Evolutionary conservation across 2,797 vertebrate species (phyloP), one percentile per base, ranked within the genome.

Genomic region (Acropternis orthonyx): DNA sequence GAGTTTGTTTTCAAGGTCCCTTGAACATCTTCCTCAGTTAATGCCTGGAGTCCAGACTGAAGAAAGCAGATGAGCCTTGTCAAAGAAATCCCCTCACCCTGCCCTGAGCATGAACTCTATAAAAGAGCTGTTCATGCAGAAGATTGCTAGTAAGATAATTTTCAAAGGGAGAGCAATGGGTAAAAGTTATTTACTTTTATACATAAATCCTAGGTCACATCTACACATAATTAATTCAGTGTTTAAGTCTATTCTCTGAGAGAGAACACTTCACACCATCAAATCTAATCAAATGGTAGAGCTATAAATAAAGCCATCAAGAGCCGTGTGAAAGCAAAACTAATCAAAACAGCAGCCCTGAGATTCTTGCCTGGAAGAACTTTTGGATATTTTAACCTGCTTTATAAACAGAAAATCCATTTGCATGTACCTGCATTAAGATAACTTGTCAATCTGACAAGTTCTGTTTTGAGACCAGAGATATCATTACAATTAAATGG

Each of bases 381-480:
- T 80, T 69, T 63, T 20, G 24, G 68, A 20, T 80, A 85, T 77
- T 91, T 94, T 66, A 90, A 84, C 37, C 23, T 67, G 48, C 48
- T 76, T 61, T 86, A 69, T 73, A 89, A 94, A 93, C 56, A 95
- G 69, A 20, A 85, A 95, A 81, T 49, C 36, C 65, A 97, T 92
- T 86, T 93, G 39, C 62, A 81, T 3, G 0, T 43, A 72, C 19
- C 32, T 58, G 54, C 0, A 0, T 58, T 84, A 89, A 79, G 36
- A 19, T 32, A 88, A 90, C 32, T 48, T 39, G 14, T 77, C 80
- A 83, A 24, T 66, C 68, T 88, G 75, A 67, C 21, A 88, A 75
- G 22, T 61, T 78, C 51, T 81, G 14, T 43, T 65, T 69, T 62
- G 36, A 86, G 81, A 89, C 16, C 28, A 72, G 51, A 61, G 32